A percentile compares a stretch with the other conserved stretches of the same genome.
phyloP scores from a whole-genome alignment of 2,113 vertebrate species.

The Phalacrocorax brasilianus region DNA sequence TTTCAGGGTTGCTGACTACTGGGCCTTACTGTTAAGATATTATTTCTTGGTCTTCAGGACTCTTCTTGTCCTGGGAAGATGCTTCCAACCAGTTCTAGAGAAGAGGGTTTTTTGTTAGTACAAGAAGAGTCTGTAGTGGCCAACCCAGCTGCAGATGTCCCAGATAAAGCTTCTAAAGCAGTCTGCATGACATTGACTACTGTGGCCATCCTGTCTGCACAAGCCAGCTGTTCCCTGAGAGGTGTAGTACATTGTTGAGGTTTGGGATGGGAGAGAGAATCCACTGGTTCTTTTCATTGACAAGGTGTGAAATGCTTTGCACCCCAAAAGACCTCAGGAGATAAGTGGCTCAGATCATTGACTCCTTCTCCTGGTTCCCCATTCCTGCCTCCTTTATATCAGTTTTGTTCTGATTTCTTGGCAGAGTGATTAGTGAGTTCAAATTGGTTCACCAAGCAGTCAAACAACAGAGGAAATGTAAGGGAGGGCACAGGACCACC shows the following conservation, averaged over 20 bases:
- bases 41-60: neutral
- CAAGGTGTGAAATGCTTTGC: fast-evolving
- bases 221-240: neutral
- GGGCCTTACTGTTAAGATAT: neutral
- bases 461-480: neutral
- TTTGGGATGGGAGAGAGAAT: neutral
- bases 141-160: neutral
- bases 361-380: neutral
- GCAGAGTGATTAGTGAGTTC: neutral
- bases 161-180: neutral
- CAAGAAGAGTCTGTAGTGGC: neutral
- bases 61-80: neutral
- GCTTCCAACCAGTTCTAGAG: neutral
- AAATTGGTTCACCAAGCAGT: neutral
- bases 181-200: neutral
- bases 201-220: neutral
- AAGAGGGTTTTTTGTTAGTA: neutral
- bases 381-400: neutral
- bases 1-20: neutral
- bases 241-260: neutral
- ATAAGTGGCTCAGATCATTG: neutral
- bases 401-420: neutral
- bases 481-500: neutral
- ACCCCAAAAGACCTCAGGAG: neutral
- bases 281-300: neutral